Conservation (phyloP, 2,113 vertebrate species). For the Barnardius zonarius region DNA sequence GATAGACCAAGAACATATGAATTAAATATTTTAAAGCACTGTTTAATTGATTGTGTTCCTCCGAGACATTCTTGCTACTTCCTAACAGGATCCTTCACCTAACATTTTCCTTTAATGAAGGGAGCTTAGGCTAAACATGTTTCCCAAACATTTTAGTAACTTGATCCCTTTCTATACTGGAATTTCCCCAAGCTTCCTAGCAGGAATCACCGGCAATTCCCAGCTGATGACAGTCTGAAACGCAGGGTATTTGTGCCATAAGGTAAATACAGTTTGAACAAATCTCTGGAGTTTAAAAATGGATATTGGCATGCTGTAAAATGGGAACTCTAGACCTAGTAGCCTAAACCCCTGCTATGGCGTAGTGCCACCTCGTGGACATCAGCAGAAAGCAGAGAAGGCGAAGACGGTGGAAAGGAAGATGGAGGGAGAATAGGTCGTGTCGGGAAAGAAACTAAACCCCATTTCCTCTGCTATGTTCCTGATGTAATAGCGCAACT, state of each 20-base stretch:
- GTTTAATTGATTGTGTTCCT: neutral
- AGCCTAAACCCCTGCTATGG: neutral
- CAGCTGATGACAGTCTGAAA: neutral
- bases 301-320: neutral
- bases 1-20: neutral
- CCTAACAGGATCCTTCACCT: neutral
- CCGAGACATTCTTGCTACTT: neutral
- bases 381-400: neutral
- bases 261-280: neutral
- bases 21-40: neutral
- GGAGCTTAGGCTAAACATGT: neutral
- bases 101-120: neutral
- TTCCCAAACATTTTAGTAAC: neutral
- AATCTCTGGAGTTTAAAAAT: neutral
- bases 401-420: no score
- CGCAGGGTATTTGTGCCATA: neutral
- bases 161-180: neutral
- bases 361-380: neutral
- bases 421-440: no score
- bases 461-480: neutral
- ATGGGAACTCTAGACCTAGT: neutral
- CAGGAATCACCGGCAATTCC: neutral
- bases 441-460: neutral
- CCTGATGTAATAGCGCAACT: neutral
- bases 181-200: neutral